Percentiles rank a stretch among this genome's conserved stretches.
These are phyloP conservation scores for Limenitis camilla DNA, from an alignment of 2,888 invertebrate species.

Conservation along the genomic window DNA sequence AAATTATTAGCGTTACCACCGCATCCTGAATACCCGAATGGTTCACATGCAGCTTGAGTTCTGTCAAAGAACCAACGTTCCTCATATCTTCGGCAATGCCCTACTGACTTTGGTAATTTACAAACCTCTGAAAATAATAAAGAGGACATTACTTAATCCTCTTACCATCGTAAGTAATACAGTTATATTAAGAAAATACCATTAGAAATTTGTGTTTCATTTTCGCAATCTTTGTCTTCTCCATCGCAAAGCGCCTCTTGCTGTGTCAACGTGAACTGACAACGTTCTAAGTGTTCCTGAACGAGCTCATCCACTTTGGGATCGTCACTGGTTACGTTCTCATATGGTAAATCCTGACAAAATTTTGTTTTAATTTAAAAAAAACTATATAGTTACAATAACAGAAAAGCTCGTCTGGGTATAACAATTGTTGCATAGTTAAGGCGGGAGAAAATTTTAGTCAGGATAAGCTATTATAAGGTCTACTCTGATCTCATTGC, in stretches of 20 bases:
- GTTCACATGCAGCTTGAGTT: slow-evolving; percentile 79
- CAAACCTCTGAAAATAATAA: slow-evolving; percentile 67
- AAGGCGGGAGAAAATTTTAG: too few relatives aligned
- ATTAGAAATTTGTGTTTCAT: slow-evolving; percentile 27
- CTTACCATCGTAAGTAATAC: background rate
- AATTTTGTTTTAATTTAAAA: background rate
- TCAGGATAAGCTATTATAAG: too few relatives aligned
- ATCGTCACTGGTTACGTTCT: slow-evolving; percentile 46
- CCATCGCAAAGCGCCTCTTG: slow-evolving; percentile 65
- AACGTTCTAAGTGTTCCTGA: slow-evolving; percentile 49
- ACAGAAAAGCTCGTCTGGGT: too few relatives aligned
- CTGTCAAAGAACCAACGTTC: slow-evolving; percentile 91
- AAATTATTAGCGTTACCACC: slow-evolving; percentile 93
- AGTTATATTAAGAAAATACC: background rate
- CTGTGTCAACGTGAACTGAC: slow-evolving; percentile 56
- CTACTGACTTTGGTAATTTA: slow-evolving; percentile 77
- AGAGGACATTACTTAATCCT: background rate
- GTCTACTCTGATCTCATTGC: too few relatives aligned
- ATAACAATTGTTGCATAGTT: too few relatives aligned
- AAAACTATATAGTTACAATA: too few relatives aligned
- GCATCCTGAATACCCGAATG: slow-evolving; percentile 92
- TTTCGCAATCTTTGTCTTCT: slow-evolving; percentile 42
- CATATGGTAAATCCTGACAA: slow-evolving; percentile 35
- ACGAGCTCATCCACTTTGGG: slow-evolving; percentile 45
- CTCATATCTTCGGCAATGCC: slow-evolving; percentile 84